phyloP scores from a whole-genome alignment of 2,113 vertebrate genomes.

The Verasper variegatus region DNA sequence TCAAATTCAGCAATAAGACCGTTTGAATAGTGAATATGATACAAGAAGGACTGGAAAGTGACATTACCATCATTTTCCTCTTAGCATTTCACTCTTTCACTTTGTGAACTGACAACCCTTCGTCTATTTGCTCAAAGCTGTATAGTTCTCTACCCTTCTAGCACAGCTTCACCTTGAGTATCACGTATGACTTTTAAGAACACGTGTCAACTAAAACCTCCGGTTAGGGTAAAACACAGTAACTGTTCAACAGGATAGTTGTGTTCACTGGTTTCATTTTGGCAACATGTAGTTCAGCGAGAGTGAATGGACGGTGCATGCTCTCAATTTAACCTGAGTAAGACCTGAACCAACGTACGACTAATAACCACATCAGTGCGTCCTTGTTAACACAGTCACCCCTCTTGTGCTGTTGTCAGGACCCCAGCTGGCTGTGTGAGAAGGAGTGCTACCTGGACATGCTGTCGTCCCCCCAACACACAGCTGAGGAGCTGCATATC shows the following conservation, averaged over 20 bases:
- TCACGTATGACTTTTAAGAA: neutral
- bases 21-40: too few species aligned
- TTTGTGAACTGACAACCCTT: neutral
- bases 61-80: slow-evolving; percentile 4
- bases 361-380: neutral
- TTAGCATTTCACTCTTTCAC: neutral
- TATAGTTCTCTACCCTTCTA: neutral
- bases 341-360: neutral
- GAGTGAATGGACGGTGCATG: neutral
- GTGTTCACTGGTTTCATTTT: too few species aligned
- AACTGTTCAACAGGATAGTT: neutral
- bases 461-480: slow-evolving; percentile 95
- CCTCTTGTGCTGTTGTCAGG: slow-evolving; percentile 76
- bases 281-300: neutral
- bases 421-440: slow-evolving; percentile 94
- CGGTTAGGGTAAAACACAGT: neutral
- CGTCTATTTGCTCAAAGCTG: neutral
- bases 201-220: neutral
- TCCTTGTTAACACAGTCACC: slow-evolving; percentile 8
- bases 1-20: too few species aligned
- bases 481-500: slow-evolving; percentile 84
- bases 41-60: neutral
- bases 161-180: neutral
- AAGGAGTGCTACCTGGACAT: slow-evolving; percentile 92
- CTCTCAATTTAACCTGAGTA: neutral